Evolutionary conservation across 2,888 invertebrate species (phyloP), one percentile per base, ranked within the genome.

Genomic region (Ypsolopha sequella): DNA sequence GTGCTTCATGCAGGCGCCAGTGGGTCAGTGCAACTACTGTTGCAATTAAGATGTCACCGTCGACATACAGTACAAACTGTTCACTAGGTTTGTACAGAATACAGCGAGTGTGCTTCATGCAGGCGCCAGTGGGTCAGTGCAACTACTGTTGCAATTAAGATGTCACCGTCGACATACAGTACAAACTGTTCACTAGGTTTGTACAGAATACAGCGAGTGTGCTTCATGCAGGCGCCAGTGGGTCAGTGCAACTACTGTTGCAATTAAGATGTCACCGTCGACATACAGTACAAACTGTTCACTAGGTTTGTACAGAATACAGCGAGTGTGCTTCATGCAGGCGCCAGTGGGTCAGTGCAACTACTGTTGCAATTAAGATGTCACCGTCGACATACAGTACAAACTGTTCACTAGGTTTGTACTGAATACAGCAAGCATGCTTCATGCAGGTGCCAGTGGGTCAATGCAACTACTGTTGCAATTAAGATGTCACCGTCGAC

Each of bases 61-160:
- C 24, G 24, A 24, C 2, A 24, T 24, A 24, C 24, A 24, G 24
- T 24, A 24, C 24, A 24, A 24, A 24, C 24, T 24, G 24, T 24
- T 24, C 4, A 24, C 24, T 24, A 24, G 24, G 24, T 24, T 62
- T 65, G 47, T 52, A 33, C 24, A 24, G 91, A 61, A 86, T 90
- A 44, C 88, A 89, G 50, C 89, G 90, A 58, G 76, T 92, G 60
- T 90, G 91, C 67, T 87, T 91, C 58, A 89, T 91, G 68, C 76
- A 90, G 1, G 88, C 90, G 1, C 94, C 94, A 0, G 86, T 91
- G 49, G 94, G 94, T 2, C 82, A 87, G 56, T 94, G 94, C 67
- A 68, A 76, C 14, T 88, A 89, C 63, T 94, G 94, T 70, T 94
- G 94, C 65, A 88, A 88, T 4, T 85, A 90, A 59, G 82, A 90